Evolutionary conservation across 2,888 invertebrate genomes (phyloP).

Genomic region (Stramonita haemastoma): DNA sequence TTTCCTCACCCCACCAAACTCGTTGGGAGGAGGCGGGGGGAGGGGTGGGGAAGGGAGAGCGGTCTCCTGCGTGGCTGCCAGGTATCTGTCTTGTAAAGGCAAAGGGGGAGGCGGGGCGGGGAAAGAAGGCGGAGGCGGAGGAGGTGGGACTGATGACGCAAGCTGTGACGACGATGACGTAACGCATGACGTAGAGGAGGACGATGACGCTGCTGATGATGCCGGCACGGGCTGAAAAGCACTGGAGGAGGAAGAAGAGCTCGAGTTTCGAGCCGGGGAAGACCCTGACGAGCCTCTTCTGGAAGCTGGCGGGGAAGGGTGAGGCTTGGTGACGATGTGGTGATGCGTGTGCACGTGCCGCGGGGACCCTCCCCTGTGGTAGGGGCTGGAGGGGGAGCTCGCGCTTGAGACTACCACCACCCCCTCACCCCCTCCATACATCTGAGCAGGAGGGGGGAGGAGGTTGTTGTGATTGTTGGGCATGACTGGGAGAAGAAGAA

Average conservation of each 20-base stretch:
- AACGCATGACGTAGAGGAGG: too few relatives aligned
- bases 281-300: slow-evolving; percentile 6
- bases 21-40: slow-evolving; percentile 59
- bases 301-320: slow-evolving; percentile 40
- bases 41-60: slow-evolving; percentile 59
- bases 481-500: too few relatives aligned
- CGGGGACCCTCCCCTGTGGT: background rate
- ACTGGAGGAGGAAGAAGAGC: background rate
- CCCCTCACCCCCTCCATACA: background rate
- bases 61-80: slow-evolving; percentile 48
- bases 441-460: slow-evolving; percentile 20
- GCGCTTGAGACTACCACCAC: background rate
- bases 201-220: background rate
- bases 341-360: slow-evolving; percentile 31
- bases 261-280: background rate
- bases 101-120: slow-evolving; percentile 54
- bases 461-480: background rate
- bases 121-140: background rate
- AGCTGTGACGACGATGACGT: background rate
- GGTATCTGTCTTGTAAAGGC: slow-evolving; percentile 52
- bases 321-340: slow-evolving; percentile 42
- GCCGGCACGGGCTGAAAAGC: slow-evolving; percentile 29
- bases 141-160: slow-evolving; percentile 43
- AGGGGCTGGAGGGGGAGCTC: background rate
- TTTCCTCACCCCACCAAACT: background rate